These are phyloP conservation scores for Tachina grossa DNA, from an alignment of 2,888 invertebrate species.

Conservation along the genomic window DNA sequence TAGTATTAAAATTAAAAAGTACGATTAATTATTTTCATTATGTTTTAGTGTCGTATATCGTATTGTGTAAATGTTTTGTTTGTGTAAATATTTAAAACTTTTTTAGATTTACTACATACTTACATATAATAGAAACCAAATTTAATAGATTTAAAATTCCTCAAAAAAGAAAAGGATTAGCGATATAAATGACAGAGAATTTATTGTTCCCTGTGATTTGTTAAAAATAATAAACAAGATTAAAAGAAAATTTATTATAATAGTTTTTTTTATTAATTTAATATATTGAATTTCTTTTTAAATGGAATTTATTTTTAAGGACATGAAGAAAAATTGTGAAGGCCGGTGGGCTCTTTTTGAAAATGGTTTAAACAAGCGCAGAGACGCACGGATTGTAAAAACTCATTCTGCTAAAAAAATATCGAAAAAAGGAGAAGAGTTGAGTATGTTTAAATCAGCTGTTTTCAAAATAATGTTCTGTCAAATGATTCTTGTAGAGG, in stretches of 20 bases:
- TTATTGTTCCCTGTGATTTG: slow-evolving; percentile 48
- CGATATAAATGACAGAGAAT: slow-evolving; percentile 29
- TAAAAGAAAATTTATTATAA: neutral
- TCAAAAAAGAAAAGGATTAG: slow-evolving; percentile 7
- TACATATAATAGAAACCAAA: slow-evolving; percentile 47
- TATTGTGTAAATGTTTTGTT: slow-evolving; percentile 24
- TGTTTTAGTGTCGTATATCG: slow-evolving; percentile 36
- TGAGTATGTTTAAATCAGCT: too few species aligned
- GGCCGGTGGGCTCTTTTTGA: too few species aligned
- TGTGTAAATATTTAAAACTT: slow-evolving; percentile 23
- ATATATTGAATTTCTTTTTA: too few species aligned
- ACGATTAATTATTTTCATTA: slow-evolving; percentile 23
- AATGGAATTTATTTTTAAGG: too few species aligned
- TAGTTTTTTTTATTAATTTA: neutral
- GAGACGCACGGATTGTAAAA: too few species aligned
- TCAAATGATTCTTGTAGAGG: too few species aligned
- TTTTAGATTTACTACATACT: slow-evolving; percentile 37
- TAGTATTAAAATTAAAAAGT: slow-evolving; percentile 22
- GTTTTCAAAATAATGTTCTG: too few species aligned
- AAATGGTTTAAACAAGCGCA: neutral
- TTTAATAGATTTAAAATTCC: slow-evolving; percentile 36
- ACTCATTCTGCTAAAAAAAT: too few species aligned
- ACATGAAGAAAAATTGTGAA: too few species aligned
- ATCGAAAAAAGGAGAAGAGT: too few species aligned
- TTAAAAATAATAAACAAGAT: slow-evolving; percentile 51